Evolutionary conservation across 2,113 vertebrate genomes (phyloP), one percentile per base, ranked within the genome.

Genomic region (Burhinus oedicnemus): DNA sequence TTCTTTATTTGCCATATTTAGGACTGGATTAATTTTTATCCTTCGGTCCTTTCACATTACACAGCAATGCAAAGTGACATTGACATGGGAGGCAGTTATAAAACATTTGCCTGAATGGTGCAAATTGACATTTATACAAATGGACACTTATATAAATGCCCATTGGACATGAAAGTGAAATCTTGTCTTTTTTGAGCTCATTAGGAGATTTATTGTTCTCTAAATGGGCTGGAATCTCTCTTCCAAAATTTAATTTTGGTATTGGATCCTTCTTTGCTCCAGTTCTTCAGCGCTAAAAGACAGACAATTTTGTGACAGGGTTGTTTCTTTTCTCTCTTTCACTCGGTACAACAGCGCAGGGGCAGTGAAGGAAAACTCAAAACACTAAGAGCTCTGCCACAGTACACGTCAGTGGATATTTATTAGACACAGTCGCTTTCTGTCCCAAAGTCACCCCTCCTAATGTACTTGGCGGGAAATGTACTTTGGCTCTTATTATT

Each of bases 71-170:
- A 87, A n/a, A 95, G 70, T 89, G 86, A 79, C 76, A 20, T 49
- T 96, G 74, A 91, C 81, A 79, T 40, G 27, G 30, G 26, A 82
- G 19, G 49, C 74, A 82, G 51, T 87, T 95, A 85, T 40, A 91
- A 89, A 87, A 40, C 54, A n/a, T 95, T 92, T 92, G 61, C 36
- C 36, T 93, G 70, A 93, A 65, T 82, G 7, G 40, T 85, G 30
- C 49, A 89, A 97, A 85, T 72, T 81, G 65, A 38, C 83, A 32
- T 90, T 90, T 89, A 45, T 87, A 64, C 26, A 86, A 94, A 79
- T 42, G 62, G 69, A 68, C 84, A 69, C 72, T 93, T 85, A 61
- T 72, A 76, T 29, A 80, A 92, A 92, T 76, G 52, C 12, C 52
- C 38, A 19, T 77, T 89, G 81, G 49, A 89, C 29, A 29, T 40